Base-by-base conservation (phyloP, 2,113 vertebrate genomes). In the Mirounga angustirostris region DNA sequence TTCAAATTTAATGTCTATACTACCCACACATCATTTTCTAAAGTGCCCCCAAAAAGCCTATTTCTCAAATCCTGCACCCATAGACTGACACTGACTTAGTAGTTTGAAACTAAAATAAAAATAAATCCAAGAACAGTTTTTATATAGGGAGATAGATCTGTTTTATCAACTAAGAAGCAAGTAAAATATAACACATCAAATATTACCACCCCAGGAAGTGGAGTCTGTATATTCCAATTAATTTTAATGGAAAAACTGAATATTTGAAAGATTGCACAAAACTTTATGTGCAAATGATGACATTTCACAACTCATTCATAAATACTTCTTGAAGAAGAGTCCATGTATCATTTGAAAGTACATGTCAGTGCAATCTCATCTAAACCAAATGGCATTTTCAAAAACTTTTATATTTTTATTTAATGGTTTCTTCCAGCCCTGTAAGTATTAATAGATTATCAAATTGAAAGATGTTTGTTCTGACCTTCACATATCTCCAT, bases 401-500 rank as follows among this genome's bases (percentile, higher is more conserved):
- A 83, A 97, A 98, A 97, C 80, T 97, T 97, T 97, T 96, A 97
- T 97, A 93, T 96, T 92, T 97, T 94, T 96, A 80, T 86, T 95
- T 96, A 97, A 98, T 98, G 79, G 76, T 74, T 98, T 98, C 85
- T 97, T 94, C 87, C 54, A 98, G 94, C 81, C 93, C 33, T 94
- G 2, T 50, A 93, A 94, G 91, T 98, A 96, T 94, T 97, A 97
- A 97, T 87, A 98, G 96, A 97, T 97, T 81, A 97, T 97, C 84
- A 98, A 94, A 89, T 91, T 97, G 97, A 98, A 98, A 95, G 90
- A 98, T 97, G 94, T 91, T 97, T 98, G 82, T 95, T 92, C 93
- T 97, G 97, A 98, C 97, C 95, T 98, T 98, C 97, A 97, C 63
- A 92, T 61, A 87, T 59, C 71, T 94, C 79, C 73, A 58, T 89